These are phyloP conservation scores for Heterotilapia buettikoferi DNA, from an alignment of 2,113 vertebrate genomes.

Conservation along the genomic window DNA sequence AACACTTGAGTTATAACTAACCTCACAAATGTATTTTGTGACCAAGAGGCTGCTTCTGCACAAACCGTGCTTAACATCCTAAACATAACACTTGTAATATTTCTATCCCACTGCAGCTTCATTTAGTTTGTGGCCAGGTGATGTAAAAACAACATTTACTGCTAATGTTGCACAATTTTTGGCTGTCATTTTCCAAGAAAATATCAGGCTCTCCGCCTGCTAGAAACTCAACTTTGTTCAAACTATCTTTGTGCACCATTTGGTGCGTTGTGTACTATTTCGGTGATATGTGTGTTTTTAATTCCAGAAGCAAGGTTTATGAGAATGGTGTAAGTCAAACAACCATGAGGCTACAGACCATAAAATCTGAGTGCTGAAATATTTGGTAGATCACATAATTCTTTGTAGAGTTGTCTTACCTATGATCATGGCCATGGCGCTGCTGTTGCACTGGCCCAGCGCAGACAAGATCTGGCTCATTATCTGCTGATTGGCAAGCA, in stretches of 20 bases:
- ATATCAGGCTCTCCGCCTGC: background rate
- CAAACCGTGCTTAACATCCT: background rate
- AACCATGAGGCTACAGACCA: background rate
- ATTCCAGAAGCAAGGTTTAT: background rate
- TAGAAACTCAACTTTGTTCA: background rate
- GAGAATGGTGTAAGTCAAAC: background rate
- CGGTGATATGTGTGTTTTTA: background rate
- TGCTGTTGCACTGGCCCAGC: constrained; percentile 97
- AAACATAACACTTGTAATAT: background rate
- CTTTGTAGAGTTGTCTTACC: constrained; percentile 64
- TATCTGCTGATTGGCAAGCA: constrained; percentile 96
- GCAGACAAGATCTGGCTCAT: constrained; percentile 99
- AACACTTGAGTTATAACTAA: too few species aligned
- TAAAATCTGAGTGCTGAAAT: background rate
- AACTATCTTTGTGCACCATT: background rate
- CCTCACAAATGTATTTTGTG: background rate
- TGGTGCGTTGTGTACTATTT: background rate
- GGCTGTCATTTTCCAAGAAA: background rate
- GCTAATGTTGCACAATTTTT: background rate
- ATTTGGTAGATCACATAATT: background rate
- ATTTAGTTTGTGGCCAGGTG: background rate
- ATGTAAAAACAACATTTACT: background rate
- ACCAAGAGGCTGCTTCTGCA: background rate
- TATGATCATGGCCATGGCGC: constrained; percentile 99
- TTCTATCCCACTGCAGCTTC: background rate